Evolutionary conservation across 2,888 invertebrate species (phyloP).

Genomic region (Congeria kusceri): DNA sequence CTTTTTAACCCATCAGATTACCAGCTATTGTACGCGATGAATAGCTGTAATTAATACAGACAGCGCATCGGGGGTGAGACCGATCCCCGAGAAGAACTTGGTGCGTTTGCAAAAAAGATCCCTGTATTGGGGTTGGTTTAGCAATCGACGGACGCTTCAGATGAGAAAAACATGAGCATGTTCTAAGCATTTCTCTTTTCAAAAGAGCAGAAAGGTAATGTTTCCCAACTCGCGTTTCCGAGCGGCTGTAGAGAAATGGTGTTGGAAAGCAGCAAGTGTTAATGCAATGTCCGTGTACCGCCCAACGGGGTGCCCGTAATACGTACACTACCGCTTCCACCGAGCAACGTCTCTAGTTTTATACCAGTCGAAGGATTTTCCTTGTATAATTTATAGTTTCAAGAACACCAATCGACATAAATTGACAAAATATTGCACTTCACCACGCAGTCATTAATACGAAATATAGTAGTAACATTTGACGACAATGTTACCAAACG

Average conservation of each 20-base stretch:
- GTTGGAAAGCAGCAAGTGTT: conserved; percentile 55
- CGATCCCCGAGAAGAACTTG: conserved; percentile 44
- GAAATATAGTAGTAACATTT: too few relatives aligned
- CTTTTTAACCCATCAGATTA: conserved; percentile 47
- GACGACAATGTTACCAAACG: too few relatives aligned
- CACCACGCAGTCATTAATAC: too few relatives aligned
- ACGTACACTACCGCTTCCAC: too few relatives aligned
- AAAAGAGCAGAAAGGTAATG: conserved; percentile 33
- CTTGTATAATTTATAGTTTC: too few relatives aligned
- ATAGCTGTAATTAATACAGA: conserved; percentile 46
- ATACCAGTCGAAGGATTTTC: too few relatives aligned
- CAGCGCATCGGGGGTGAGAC: conserved; percentile 39
- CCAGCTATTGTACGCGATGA: conserved; percentile 56
- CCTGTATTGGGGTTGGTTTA: conserved; percentile 45
- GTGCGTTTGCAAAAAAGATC: conserved; percentile 58
- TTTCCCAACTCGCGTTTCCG: conserved; percentile 51
- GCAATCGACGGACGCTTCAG: conserved; percentile 38
- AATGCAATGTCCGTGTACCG: conserved; percentile 65
- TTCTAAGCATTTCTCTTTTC: conserved; percentile 22
- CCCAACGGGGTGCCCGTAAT: conserved; percentile 35
- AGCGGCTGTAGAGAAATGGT: not conserved
- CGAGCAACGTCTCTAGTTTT: too few relatives aligned
- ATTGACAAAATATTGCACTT: too few relatives aligned
- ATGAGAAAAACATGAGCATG: conserved; percentile 62
- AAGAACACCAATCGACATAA: too few relatives aligned